Base-by-base conservation (phyloP, 1,140 invertebrate species). In the Wiebesia pumilae region DNA sequence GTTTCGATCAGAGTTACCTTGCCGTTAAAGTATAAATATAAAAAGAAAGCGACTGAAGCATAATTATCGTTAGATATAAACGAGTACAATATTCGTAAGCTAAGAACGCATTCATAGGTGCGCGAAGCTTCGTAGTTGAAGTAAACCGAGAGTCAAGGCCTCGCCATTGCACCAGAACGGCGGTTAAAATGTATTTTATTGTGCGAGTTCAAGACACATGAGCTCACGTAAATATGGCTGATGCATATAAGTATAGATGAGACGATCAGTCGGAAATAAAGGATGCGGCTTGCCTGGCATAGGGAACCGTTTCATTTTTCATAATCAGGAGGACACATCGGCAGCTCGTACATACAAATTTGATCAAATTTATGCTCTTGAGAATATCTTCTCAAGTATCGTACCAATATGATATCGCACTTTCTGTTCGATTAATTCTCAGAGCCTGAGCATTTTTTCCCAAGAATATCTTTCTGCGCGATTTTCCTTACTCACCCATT, bases 341-440 rank as follows among this genome's bases (percentile, higher is more conserved):
- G 43, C 43, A 54, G 6, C 51, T 54, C 51, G 51, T 54, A 3
- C 43, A 27, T 14, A 51, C 40, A n/a, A 33, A 69, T 47, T 1
- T 21, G 24, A 21, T n/a, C 38, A 62, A 80, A 77, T 58, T 85
- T 80, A 75, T 51, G 30, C 67, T 73, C 78, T 38, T 35, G 62
- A 80, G 85, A 30, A 69, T 82, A 87, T 87, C 77, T 62, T 83
- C 81, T 7, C 30, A 58, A 67, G 79, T 35, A 75, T 67, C 83
- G 21, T n/a, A 16, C 40, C 14, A 77, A 85, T 65, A 87, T 73
- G 85, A 71, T 75, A 84, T 87, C 43, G 81, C 85, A 80, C 86
- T 83, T 47, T 83, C 75, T 84, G 81, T 84, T 87, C 81, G 86
- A 87, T 87, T 77, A 81, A 84, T 80, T 51, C 75, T 35, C 75